These are phyloP conservation scores for Catharus minimus DNA, from an alignment of 2,113 vertebrate genomes.

Conservation along the genomic window DNA sequence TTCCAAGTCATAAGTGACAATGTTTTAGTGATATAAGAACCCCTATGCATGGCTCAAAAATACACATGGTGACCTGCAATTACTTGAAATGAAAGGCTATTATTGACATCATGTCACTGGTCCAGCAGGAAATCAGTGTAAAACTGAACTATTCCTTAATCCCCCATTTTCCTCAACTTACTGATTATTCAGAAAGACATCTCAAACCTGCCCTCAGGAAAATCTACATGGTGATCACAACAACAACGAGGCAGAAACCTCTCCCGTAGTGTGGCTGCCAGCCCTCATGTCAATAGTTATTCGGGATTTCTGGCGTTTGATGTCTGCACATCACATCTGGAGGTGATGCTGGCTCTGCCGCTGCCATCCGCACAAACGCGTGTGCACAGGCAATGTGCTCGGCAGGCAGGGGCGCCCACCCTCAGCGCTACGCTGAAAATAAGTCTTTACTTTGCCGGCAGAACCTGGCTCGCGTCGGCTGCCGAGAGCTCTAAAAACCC, in stretches of 20 bases:
- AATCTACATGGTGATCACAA: neutral
- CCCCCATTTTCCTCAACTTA: accelerated
- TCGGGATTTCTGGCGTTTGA: neutral
- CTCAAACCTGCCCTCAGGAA: neutral
- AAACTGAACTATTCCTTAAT: neutral
- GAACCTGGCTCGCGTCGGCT: accelerated
- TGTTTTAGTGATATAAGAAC: neutral
- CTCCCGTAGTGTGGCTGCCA: accelerated
- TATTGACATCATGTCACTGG: accelerated
- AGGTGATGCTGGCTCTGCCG: accelerated
- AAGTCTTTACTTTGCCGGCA: accelerated
- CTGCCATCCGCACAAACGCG: accelerated
- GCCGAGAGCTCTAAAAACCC: neutral
- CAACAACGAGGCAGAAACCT: neutral
- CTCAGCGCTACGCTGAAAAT: accelerated
- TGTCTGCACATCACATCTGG: accelerated
- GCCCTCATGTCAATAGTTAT: accelerated
- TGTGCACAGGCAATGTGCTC: neutral
- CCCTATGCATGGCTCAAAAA: neutral
- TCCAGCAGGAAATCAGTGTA: neutral
- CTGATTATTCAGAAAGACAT: accelerated
- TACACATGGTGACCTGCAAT: accelerated
- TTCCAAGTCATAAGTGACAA: accelerated
- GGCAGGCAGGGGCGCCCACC: neutral
- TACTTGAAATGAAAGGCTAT: neutral